phyloP scores from a whole-genome alignment of 2,888 invertebrate genomes.

The Campopleginae sp. region DNA sequence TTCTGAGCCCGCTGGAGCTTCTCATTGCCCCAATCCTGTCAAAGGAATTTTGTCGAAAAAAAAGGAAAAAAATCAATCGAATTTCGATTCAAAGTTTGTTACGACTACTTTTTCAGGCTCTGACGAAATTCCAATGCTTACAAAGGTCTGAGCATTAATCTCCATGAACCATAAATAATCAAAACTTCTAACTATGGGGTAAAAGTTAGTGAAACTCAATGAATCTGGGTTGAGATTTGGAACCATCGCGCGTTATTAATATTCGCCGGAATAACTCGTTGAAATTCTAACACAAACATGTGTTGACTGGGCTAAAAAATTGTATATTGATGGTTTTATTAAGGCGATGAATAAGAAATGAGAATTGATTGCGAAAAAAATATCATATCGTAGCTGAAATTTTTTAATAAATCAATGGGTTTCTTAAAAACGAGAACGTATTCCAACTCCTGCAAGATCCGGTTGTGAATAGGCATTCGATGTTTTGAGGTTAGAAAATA shows the following conservation, averaged over 20 bases:
- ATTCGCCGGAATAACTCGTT: not conserved
- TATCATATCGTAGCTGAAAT: not conserved
- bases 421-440: not conserved
- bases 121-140: not conserved
- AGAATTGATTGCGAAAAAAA: not conserved
- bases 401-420: not conserved
- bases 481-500: slow-evolving; percentile 43
- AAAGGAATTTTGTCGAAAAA: slow-evolving; percentile 53
- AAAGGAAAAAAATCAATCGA: not conserved
- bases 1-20: slow-evolving; percentile 93
- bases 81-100: not conserved
- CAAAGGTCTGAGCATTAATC: no score
- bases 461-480: not conserved
- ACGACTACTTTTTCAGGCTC: not conserved
- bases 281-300: not conserved
- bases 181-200: no score
- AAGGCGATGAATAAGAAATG: not conserved
- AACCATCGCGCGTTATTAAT: no score
- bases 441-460: not conserved
- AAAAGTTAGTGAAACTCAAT: no score
- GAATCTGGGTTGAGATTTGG: no score
- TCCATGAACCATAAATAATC: not conserved
- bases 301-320: not conserved
- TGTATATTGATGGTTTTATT: not conserved
- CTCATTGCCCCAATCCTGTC: slow-evolving; percentile 95